Percentiles rank a stretch among this genome's conserved stretches.
phyloP scores from a whole-genome alignment of 2,113 vertebrate species.

The Melanerpes formicivorus region DNA sequence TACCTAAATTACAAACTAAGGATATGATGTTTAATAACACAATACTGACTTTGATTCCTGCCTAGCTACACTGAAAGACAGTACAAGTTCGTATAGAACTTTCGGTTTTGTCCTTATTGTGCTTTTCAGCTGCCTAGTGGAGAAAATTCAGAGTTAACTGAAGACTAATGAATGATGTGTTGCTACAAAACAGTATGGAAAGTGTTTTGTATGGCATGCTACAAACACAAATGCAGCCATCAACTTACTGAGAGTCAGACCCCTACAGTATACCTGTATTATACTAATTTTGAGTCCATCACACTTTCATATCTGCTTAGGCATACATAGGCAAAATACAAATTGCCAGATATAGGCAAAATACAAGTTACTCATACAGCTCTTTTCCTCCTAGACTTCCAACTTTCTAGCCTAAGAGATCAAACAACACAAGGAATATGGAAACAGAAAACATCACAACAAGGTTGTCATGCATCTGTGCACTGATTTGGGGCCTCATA shows the following conservation, averaged over 20 bases:
- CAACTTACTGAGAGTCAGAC: not conserved
- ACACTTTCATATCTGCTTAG: not conserved
- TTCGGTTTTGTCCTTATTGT: not conserved
- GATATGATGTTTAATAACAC: constrained; percentile 45
- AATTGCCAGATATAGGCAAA: not conserved
- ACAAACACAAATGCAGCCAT: not conserved
- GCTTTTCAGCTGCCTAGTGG: constrained; percentile 11
- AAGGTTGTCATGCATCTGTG: not conserved
- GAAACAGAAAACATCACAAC: not conserved
- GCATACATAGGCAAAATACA: not conserved
- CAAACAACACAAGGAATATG: not conserved
- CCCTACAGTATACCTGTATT: rapidly evolving
- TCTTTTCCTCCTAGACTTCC: not conserved
- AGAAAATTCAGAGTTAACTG: not conserved
- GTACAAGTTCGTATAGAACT: not conserved
- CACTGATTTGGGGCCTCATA: not conserved
- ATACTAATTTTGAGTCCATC: not conserved
- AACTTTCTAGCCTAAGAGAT: not conserved
- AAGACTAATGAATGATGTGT: not conserved
- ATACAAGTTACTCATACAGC: not conserved
- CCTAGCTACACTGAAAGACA: not conserved
- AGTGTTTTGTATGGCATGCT: not conserved
- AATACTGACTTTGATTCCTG: constrained; percentile 8
- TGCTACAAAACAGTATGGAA: not conserved
- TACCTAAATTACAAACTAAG: not conserved